phyloP scores from a whole-genome alignment of 92 coral and sea anemone species.

The Actinernus sp. region DNA sequence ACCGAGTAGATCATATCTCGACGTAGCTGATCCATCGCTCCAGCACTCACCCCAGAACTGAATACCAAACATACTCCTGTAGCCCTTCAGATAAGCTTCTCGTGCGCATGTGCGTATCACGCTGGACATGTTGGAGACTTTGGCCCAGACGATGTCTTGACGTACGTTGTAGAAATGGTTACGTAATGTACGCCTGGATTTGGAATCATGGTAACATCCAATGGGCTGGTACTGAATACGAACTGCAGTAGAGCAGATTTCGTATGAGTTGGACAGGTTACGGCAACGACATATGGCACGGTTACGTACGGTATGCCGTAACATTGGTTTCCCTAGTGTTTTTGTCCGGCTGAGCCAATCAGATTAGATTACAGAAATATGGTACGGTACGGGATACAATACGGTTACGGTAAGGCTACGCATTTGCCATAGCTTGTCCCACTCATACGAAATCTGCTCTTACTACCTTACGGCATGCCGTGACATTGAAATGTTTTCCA shows the following conservation, averaged over 20 bases:
- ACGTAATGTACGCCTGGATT: slow-evolving; percentile 9
- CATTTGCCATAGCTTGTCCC: too few species aligned
- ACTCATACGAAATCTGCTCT: too few species aligned
- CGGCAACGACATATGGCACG: too few species aligned
- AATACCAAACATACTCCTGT: slow-evolving; percentile 5
- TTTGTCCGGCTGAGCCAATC: too few species aligned
- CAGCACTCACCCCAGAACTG: slow-evolving; percentile 45
- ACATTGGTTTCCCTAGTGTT: too few species aligned
- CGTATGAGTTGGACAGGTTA: too few species aligned
- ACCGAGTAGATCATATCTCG: slow-evolving; percentile 3
- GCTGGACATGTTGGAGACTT: slow-evolving; percentile 16
- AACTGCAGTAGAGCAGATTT: slow-evolving; percentile 4
- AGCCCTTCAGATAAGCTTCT: slow-evolving; percentile 23
- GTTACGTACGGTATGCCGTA: too few species aligned
- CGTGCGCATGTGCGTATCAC: slow-evolving; percentile 16
- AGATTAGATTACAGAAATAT: too few species aligned
- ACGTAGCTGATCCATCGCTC: slow-evolving; percentile 31
- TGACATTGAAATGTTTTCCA: too few species aligned
- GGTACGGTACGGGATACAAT: too few species aligned
- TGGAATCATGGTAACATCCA: slow-evolving; percentile 12
- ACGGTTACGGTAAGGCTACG: too few species aligned
- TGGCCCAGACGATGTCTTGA: slow-evolving; percentile 33
- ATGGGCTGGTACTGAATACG: neutral
- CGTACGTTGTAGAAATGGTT: slow-evolving; percentile 21
- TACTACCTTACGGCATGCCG: too few species aligned